Percentiles rank a stretch among this genome's conserved stretches.
phyloP scores from a whole-genome alignment of 2,797 vertebrate species.

The Tapera naevia region DNA sequence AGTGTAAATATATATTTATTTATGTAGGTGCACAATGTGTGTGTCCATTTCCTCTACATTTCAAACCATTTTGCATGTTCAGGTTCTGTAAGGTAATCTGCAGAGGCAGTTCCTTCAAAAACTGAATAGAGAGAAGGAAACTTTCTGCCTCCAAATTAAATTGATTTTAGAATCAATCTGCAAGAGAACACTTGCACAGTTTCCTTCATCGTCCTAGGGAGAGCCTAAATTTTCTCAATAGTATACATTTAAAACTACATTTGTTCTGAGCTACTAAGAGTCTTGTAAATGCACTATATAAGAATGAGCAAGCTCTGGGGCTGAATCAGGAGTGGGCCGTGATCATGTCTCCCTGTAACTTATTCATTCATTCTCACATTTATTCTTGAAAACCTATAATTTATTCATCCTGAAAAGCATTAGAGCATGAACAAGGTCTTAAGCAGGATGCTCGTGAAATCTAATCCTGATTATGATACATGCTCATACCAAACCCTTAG shows the following conservation, averaged over 20 bases:
- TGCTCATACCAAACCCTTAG: neutral
- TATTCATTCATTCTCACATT: conserved; percentile 22
- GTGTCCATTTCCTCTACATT: neutral
- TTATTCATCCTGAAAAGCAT: conserved; percentile 43
- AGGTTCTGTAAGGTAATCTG: neutral
- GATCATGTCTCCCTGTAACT: neutral
- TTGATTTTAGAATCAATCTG: neutral
- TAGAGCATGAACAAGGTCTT: neutral
- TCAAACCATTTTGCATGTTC: neutral
- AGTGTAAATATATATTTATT: neutral
- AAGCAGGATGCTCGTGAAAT: neutral
- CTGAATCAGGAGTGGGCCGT: neutral
- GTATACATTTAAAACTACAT: neutral
- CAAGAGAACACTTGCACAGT: neutral
- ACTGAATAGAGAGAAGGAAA: neutral
- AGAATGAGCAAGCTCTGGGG: neutral
- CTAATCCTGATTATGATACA: neutral
- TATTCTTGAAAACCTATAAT: conserved; percentile 23
- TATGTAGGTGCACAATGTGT: rapidly evolving
- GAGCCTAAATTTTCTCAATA: neutral
- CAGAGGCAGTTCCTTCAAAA: neutral
- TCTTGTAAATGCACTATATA: neutral
- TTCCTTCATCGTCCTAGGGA: neutral
- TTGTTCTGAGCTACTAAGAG: neutral
- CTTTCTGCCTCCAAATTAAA: neutral